Evolutionary conservation across 2,888 invertebrate genomes (phyloP).

Genomic region (Trachelus tabidus): DNA sequence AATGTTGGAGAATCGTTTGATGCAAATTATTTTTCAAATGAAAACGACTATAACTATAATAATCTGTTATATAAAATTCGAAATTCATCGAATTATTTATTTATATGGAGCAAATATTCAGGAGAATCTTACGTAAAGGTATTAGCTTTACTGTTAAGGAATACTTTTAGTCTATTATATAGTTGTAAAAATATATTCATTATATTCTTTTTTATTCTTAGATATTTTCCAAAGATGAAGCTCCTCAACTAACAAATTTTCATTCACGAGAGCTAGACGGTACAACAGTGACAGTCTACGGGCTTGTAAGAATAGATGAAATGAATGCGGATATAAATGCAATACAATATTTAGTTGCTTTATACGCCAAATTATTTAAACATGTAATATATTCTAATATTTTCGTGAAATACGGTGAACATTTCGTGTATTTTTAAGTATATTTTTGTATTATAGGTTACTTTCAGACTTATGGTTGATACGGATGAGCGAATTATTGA

Average conservation of each 20-base stretch:
- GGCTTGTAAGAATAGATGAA: background rate
- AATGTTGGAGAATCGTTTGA: background rate
- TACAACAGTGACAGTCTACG: background rate
- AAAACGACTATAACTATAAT: background rate
- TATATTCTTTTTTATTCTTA: background rate
- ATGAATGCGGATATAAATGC: background rate
- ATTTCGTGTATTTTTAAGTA: background rate
- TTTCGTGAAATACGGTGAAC: background rate
- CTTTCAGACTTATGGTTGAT: background rate
- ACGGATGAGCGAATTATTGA: background rate
- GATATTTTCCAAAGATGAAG: background rate
- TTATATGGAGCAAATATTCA: background rate
- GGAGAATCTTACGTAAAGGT: background rate
- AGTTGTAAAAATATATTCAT: background rate
- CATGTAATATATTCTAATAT: background rate
- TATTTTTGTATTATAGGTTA: background rate
- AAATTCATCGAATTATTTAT: background rate
- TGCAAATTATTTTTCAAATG: background rate
- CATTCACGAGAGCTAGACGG: background rate
- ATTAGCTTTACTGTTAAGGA: background rate
- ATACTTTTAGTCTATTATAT: background rate
- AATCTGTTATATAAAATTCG: background rate
- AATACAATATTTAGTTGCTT: background rate
- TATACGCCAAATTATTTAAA: background rate
- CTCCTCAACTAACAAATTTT: background rate